Evolutionary conservation across 1,140 invertebrate species (phyloP), one percentile per base, ranked within the genome.

Genomic region (Drosophila paulistorum): DNA sequence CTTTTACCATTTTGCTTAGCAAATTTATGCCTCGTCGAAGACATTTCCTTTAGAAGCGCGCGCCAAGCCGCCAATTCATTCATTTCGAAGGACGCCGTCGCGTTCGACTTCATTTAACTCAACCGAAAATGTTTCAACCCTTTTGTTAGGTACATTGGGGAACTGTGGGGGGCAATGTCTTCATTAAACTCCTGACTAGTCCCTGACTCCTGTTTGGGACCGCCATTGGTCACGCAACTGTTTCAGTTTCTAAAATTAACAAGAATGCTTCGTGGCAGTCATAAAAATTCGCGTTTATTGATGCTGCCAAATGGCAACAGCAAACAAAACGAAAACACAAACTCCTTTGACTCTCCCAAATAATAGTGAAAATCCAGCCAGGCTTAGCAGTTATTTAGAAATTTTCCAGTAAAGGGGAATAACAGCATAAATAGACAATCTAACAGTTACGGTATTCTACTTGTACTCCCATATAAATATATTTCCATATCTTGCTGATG

Each of bases 231-330:
- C 84, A 89, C 85, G 84, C 84, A 89, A 87, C 84, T 89, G 84
- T 83, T 79, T 64, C 75, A 68, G 81, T 42, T 65, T 60, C 54
- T 61, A 61, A 86, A 87, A 87, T 87, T 84, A 87, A 87, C 83
- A 77, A 57, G 74, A 14, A 65, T 71, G 74, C 42, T 58, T 63
- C 66, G 63, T 57, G 45, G 55, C 67, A 62, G 71, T 82, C 74
- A 90, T 89, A 89, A 89, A 51, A 89, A 89, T 84, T 89, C 65
- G 84, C 84, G 84, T 89, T 89, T 89, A 89, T 89, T 89, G 84
- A 81, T 81, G 83, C 80, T 77, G 71, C 79, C 84, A 86, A 86
- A 71, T 85, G 83, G 66, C 72, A 58, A 73, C 39, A 10, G 37
- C 37, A 13, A 11, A 1, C 9, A 11, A 41, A 30, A 54, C 13